A percentile compares a stretch with the other conserved stretches of the same genome.
phyloP scores from a whole-genome alignment of 2,113 vertebrate species.

The Chitala chitala region DNA sequence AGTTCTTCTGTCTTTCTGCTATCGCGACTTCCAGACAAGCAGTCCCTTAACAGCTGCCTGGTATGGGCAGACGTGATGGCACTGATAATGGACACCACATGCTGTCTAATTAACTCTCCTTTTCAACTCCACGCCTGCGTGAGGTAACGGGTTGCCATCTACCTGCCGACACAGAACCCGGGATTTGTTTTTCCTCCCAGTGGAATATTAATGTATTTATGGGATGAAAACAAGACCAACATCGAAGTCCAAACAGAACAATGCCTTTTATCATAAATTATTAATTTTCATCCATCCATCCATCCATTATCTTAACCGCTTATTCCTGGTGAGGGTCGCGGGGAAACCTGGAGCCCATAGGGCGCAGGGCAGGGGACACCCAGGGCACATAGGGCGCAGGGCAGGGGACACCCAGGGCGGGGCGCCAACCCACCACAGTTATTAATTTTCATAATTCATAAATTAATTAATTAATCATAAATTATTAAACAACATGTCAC shows the following conservation, averaged over 20 bases:
- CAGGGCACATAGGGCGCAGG: no score
- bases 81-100: neutral
- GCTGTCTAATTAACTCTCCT: conserved; percentile 28
- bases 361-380: no score
- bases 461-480: no score
- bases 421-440: no score
- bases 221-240: conserved; percentile 62
- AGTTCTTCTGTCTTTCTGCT: neutral
- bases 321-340: no score
- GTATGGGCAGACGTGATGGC: neutral
- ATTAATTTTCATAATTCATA: no score
- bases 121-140: conserved; percentile 36
- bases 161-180: conserved; percentile 49
- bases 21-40: neutral
- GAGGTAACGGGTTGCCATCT: conserved; percentile 46
- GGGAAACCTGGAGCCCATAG: no score
- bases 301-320: no score
- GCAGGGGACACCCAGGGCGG: no score
- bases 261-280: conserved; percentile 63
- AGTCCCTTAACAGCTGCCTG: conserved; percentile 6
- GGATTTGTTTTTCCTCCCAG: conserved; percentile 48
- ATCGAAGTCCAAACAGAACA: conserved; percentile 53
- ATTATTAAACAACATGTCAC: no score
- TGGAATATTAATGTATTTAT: conserved; percentile 64
- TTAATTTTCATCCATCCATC: conserved; percentile 57